A percentile compares a stretch with the other conserved stretches of the same genome.
These are phyloP conservation scores for Trachurus trachurus DNA, from an alignment of 2,797 vertebrate species.

Conservation along the genomic window DNA sequence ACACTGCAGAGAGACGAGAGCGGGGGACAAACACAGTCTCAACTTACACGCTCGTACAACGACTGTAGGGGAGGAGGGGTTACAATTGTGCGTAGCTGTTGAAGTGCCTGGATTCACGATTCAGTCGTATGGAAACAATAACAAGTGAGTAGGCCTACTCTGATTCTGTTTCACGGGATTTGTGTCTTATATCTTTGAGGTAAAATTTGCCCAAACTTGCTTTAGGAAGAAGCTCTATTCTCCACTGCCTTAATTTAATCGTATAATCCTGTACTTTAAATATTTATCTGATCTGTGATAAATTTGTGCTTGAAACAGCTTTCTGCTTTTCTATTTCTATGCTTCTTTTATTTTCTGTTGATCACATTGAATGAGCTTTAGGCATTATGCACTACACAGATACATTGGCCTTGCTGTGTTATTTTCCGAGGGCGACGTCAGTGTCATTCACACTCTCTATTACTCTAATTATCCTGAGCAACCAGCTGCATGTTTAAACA, in stretches of 20 bases:
- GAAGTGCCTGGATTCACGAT: neutral
- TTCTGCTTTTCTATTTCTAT: neutral
- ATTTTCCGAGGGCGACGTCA: neutral
- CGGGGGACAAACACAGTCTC: neutral
- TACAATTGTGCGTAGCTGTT: neutral
- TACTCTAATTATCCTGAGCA: neutral
- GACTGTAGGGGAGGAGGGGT: neutral
- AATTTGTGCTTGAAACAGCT: too few species aligned
- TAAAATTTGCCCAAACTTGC: too few species aligned
- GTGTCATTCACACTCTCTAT: neutral
- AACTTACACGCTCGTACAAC: neutral
- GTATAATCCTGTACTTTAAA: too few species aligned
- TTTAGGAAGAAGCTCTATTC: too few species aligned
- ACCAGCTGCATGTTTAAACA: neutral
- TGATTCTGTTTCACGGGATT: neutral
- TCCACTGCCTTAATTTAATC: too few species aligned
- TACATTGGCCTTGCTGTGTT: neutral
- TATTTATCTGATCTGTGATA: too few species aligned
- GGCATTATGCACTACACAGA: too few species aligned
- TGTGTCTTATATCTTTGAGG: neutral
- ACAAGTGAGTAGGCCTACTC: neutral
- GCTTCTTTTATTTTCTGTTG: too few species aligned
- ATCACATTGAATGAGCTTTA: too few species aligned
- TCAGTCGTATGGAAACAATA: neutral
- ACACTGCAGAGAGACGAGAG: conserved; percentile 82